Evolutionary conservation across 2,888 invertebrate genomes (phyloP).

Genomic region (Mimas tiliae): DNA sequence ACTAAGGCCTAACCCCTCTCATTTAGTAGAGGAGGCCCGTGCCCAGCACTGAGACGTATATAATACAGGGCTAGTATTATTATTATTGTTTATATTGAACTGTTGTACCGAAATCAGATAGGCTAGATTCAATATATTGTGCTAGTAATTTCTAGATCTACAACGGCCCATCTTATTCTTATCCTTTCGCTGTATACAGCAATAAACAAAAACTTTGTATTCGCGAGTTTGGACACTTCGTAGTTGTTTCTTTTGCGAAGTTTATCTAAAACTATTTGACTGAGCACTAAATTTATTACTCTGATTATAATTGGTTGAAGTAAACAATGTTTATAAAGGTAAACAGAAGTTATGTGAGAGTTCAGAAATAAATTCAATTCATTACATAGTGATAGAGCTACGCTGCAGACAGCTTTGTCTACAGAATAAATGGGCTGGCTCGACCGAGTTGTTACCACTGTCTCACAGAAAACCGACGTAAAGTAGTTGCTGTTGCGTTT

Average conservation of each 20-base stretch:
- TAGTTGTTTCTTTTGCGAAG: not conserved
- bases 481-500: no score
- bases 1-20: no score
- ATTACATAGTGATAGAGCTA: no score
- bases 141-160: not conserved
- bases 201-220: conserved; percentile 17
- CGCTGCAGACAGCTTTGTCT: no score
- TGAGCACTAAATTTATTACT: not conserved
- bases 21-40: no score
- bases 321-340: not conserved
- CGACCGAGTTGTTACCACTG: no score
- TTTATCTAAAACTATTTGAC: conserved; percentile 21
- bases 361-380: not conserved
- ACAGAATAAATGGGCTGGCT: no score
- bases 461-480: no score
- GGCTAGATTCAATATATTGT: not conserved
- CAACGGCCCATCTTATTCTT: conserved; percentile 1
- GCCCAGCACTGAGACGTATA: no score
- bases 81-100: no score
- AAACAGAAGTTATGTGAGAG: not conserved
- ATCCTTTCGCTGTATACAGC: conserved; percentile 6
- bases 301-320: not conserved
- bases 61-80: no score
- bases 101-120: no score
- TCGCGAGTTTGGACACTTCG: not conserved